Evolutionary conservation across 2,113 vertebrate genomes (phyloP).

Genomic region (Triplophysa dalaica): DNA sequence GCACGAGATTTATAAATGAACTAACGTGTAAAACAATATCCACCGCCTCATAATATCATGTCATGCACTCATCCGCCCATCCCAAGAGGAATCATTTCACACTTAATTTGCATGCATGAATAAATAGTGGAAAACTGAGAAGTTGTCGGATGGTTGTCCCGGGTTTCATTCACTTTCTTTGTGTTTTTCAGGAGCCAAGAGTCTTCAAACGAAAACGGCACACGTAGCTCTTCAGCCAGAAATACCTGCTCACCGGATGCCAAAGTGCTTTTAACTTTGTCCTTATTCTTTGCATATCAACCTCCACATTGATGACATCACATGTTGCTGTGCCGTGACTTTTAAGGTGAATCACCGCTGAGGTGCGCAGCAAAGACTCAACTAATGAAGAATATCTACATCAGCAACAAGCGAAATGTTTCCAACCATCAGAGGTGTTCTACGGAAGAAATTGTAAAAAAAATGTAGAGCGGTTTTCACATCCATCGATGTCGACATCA

Average conservation of each 20-base stretch:
- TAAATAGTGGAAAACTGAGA: not conserved
- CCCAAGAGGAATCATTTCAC: slow-evolving; percentile 1
- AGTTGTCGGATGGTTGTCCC: not conserved
- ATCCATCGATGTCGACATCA: not conserved
- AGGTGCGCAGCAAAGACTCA: not conserved
- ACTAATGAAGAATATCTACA: not conserved
- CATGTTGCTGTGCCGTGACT: not conserved
- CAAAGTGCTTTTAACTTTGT: slow-evolving; percentile 34
- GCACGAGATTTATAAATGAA: not conserved
- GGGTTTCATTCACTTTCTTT: slow-evolving; percentile 11
- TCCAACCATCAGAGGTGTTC: not conserved
- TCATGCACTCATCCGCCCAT: not conserved
- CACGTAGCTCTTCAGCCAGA: not conserved
- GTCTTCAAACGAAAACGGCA: slow-evolving; percentile 14
- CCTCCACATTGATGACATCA: not conserved
- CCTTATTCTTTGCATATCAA: slow-evolving; percentile 33
- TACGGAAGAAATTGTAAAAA: not conserved
- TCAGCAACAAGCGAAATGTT: not conserved
- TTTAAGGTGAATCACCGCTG: not conserved
- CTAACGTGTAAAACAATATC: slow-evolving; percentile 15
- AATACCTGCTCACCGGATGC: not conserved
- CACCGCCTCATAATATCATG: slow-evolving; percentile 8
- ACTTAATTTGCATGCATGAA: slow-evolving; percentile 20
- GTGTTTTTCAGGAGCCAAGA: slow-evolving; percentile 11
- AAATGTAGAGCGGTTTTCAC: not conserved